Percentiles rank a stretch among this genome's conserved stretches.
phyloP scores from a whole-genome alignment of 2,113 vertebrate genomes.

The Mus spicilegus region DNA sequence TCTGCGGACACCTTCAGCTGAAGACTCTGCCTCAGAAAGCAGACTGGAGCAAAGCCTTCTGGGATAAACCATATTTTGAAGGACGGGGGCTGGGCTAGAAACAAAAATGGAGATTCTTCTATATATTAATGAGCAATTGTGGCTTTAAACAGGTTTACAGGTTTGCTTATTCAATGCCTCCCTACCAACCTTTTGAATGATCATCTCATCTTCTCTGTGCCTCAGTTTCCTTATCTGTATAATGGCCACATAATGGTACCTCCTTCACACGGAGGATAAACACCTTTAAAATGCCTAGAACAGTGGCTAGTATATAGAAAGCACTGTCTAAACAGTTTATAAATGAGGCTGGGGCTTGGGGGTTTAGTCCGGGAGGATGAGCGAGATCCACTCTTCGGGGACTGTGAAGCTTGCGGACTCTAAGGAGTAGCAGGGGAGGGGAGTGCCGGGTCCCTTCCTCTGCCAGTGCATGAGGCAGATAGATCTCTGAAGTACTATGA shows the following conservation, averaged over 20 bases:
- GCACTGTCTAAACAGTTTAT: neutral
- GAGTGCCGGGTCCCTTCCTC: neutral
- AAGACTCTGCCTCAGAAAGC: neutral
- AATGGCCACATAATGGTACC: neutral
- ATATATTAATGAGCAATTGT: neutral
- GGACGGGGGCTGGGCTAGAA: neutral
- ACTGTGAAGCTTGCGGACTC: too few species aligned
- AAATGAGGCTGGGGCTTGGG: rapidly evolving
- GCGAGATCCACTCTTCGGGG: neutral
- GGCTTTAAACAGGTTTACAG: neutral
- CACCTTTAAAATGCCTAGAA: neutral
- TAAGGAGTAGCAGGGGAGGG: neutral
- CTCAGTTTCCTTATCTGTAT: slow-evolving; percentile 2
- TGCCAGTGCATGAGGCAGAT: neutral
- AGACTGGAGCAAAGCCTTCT: neutral
- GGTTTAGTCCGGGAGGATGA: neutral
- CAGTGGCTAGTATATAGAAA: neutral
- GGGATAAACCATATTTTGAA: neutral
- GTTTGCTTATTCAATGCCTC: neutral
- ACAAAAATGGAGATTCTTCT: neutral
- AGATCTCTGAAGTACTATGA: neutral
- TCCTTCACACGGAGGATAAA: neutral
- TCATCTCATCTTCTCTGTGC: neutral
- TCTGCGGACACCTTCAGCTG: neutral
- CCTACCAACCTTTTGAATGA: neutral